Conservation (phyloP, 2,113 vertebrate genomes). For the Dunckerocampus dactyliophorus region DNA sequence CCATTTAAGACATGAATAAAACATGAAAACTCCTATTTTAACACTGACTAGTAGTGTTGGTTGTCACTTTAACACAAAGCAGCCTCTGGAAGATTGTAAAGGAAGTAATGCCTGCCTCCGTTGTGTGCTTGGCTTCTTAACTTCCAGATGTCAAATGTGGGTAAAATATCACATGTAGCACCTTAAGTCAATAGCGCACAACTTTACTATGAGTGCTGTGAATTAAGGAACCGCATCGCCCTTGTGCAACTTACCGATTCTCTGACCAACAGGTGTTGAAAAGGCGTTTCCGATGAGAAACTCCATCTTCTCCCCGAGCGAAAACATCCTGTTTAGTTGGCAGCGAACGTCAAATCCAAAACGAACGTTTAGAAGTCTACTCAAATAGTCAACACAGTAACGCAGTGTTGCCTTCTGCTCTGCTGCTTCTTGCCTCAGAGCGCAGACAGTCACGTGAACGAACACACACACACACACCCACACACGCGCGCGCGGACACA, state of each 20-base stretch:
- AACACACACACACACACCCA: background rate
- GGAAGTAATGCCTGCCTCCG: slow-evolving; percentile 8
- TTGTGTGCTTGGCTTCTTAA: slow-evolving; percentile 13
- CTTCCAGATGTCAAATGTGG: background rate
- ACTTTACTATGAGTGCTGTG: too few species aligned
- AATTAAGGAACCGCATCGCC: background rate
- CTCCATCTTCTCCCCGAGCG: slow-evolving; percentile 76
- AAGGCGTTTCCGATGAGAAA: slow-evolving; percentile 87
- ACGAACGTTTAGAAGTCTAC: too few species aligned
- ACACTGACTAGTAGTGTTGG: slow-evolving; percentile 3
- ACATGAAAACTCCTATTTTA: background rate
- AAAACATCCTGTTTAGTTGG: slow-evolving; percentile 48
- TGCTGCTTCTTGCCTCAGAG: slow-evolving; percentile 9
- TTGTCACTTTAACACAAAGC: slow-evolving; percentile 3
- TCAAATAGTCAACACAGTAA: too few species aligned
- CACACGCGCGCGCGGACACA: background rate
- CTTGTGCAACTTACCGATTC: slow-evolving; percentile 79
- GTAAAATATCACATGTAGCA: too few species aligned
- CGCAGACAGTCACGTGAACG: slow-evolving; percentile 55
- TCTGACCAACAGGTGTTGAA: slow-evolving; percentile 87
- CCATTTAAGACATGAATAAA: background rate
- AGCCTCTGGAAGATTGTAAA: slow-evolving; percentile 9
- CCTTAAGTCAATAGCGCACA: too few species aligned
- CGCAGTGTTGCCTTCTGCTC: slow-evolving; percentile 20
- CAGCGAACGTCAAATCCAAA: background rate